A percentile compares a stretch with the other conserved stretches of the same genome.
phyloP scores from a whole-genome alignment of 2,797 vertebrate genomes.

The Hemitrygon akajei region DNA sequence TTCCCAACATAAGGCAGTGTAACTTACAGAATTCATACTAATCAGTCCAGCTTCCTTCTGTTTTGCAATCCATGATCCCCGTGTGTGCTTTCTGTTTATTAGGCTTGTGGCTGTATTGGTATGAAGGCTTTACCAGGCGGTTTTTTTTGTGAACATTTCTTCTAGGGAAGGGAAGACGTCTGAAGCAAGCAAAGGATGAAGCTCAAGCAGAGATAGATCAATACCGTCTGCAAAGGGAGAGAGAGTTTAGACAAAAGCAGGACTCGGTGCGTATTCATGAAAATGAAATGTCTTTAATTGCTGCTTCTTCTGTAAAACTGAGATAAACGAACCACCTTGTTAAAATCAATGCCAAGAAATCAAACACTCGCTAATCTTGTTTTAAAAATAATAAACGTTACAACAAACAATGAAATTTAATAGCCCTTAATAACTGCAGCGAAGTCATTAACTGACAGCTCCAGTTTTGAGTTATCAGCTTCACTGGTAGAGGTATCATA shows the following conservation, averaged over 20 bases:
- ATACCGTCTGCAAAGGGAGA: constrained; percentile 58
- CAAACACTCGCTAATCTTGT: not conserved
- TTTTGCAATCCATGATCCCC: not conserved
- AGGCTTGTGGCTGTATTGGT: not conserved
- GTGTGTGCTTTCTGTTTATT: not conserved
- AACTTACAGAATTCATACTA: not conserved
- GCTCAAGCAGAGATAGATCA: constrained; percentile 58
- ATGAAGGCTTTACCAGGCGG: not conserved
- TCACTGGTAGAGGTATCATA: not conserved
- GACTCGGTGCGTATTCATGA: constrained; percentile 49
- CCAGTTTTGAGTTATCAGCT: not conserved
- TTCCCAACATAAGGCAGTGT: not conserved
- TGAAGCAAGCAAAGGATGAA: constrained; percentile 65
- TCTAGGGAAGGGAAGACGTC: constrained; percentile 60
- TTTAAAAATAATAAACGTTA: not conserved
- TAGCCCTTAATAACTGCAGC: not conserved
- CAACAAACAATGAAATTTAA: not conserved
- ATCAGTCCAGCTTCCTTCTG: not conserved
- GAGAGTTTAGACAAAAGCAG: constrained; percentile 56
- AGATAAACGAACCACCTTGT: not conserved
- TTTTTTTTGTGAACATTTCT: not conserved
- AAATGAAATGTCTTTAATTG: not conserved
- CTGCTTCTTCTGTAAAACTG: not conserved
- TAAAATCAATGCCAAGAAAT: not conserved
- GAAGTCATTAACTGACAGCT: not conserved